These are phyloP conservation scores for Lucilia cuprina DNA, from an alignment of 1,140 invertebrate species.

Conservation along the genomic window DNA sequence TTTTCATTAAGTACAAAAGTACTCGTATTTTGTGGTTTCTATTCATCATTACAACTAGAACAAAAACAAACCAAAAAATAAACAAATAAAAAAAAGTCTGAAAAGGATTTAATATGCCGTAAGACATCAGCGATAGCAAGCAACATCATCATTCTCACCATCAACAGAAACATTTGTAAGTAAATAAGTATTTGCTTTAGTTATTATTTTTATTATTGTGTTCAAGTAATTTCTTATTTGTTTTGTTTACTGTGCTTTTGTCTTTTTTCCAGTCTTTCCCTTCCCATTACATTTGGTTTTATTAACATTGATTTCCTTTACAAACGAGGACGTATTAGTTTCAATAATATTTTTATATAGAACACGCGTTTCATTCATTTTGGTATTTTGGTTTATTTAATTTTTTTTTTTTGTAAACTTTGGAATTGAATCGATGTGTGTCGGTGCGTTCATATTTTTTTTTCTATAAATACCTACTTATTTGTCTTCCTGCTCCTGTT, in stretches of 20 bases:
- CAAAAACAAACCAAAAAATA: not conserved
- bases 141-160: not conserved
- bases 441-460: not conserved
- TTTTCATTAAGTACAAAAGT: not conserved
- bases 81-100: not conserved
- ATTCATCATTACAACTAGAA: not conserved
- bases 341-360: not conserved
- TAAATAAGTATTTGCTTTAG: too few relatives aligned
- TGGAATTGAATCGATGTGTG: not conserved
- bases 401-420: not conserved
- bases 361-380: constrained; percentile 7
- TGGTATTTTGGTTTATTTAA: not conserved
- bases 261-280: not conserved
- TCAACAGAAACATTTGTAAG: not conserved
- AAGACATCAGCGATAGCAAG: not conserved
- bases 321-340: not conserved
- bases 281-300: not conserved
- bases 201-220: not conserved
- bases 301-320: constrained; percentile 5
- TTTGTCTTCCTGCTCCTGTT: constrained; percentile 36
- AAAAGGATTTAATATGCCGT: constrained; percentile 14
- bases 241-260: not conserved
- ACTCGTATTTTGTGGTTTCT: not conserved
- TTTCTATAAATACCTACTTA: constrained; percentile 15
- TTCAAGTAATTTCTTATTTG: constrained; percentile 8